Conservation (phyloP, 2,888 invertebrate species). For the Tachina grossa region DNA sequence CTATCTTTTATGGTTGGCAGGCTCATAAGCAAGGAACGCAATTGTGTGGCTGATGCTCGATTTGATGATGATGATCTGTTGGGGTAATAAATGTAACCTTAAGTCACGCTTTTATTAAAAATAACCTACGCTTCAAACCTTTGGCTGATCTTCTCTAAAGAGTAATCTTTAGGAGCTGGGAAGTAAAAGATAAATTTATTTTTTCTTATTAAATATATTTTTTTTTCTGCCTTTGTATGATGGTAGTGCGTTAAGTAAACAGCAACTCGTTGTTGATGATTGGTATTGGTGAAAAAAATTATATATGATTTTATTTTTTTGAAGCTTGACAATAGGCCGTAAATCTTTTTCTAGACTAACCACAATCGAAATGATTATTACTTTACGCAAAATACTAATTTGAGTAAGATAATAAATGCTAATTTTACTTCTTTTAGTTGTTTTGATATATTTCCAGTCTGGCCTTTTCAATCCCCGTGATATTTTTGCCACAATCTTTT, state of each 20-base stretch:
- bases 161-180: neutral
- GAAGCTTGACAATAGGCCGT: conserved; percentile 59
- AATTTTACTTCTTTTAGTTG: neutral
- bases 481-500: neutral
- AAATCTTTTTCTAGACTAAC: conserved; percentile 39
- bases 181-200: neutral
- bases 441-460: neutral
- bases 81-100: conserved; percentile 67
- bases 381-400: neutral
- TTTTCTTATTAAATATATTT: neutral
- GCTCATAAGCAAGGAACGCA: conserved; percentile 32
- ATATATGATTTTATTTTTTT: conserved; percentile 56
- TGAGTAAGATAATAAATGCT: neutral
- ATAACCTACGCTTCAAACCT: conserved; percentile 66
- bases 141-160: neutral
- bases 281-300: conserved; percentile 25
- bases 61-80: conserved; percentile 67
- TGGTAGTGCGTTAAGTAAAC: conserved; percentile 42
- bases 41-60: conserved; percentile 30
- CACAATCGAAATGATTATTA: neutral
- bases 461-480: neutral
- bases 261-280: conserved; percentile 36
- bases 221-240: neutral
- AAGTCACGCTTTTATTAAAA: conserved; percentile 71
- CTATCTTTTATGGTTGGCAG: conserved; percentile 45